Evolutionary conservation across 2,888 invertebrate genomes (phyloP).

Genomic region (Clivina fossor): DNA sequence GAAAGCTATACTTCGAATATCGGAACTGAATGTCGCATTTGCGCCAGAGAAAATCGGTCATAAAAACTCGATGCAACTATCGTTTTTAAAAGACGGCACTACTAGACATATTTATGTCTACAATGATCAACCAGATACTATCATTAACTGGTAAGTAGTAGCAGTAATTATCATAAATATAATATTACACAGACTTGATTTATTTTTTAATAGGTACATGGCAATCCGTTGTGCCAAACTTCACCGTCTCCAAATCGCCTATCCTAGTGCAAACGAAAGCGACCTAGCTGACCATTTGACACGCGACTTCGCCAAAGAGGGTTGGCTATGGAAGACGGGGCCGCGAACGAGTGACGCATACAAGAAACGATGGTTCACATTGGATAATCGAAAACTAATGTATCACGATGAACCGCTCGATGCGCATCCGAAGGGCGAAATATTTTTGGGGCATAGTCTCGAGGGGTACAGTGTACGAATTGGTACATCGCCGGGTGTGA

Average conservation of each 20-base stretch:
- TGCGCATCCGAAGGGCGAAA: constrained; percentile 75
- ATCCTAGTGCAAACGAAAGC: constrained; percentile 72
- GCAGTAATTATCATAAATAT: constrained; percentile 45
- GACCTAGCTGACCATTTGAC: constrained; percentile 74
- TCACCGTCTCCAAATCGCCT: constrained; percentile 79
- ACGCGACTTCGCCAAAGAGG: constrained; percentile 82
- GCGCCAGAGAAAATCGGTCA: constrained; percentile 79
- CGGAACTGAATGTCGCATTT: constrained; percentile 82
- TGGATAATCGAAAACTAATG: constrained; percentile 89
- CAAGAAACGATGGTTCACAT: constrained; percentile 84
- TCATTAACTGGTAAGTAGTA: constrained; percentile 69
- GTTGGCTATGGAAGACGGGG: constrained; percentile 85
- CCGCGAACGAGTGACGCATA: constrained; percentile 80
- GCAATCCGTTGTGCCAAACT: constrained; percentile 68
- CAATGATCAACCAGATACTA: constrained; percentile 81
- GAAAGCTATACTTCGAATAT: constrained; percentile 77
- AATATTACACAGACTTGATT: constrained; percentile 48
- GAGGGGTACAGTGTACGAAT: constrained; percentile 75
- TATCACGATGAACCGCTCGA: constrained; percentile 87
- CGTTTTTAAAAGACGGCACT: constrained; percentile 81
- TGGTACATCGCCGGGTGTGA: constrained; percentile 67
- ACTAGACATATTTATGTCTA: constrained; percentile 87
- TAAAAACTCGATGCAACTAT: constrained; percentile 80
- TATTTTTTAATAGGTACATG: constrained; percentile 16
- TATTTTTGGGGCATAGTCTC: constrained; percentile 63